Conservation (phyloP, 2,888 invertebrate species). For the Anorthoa munda region DNA sequence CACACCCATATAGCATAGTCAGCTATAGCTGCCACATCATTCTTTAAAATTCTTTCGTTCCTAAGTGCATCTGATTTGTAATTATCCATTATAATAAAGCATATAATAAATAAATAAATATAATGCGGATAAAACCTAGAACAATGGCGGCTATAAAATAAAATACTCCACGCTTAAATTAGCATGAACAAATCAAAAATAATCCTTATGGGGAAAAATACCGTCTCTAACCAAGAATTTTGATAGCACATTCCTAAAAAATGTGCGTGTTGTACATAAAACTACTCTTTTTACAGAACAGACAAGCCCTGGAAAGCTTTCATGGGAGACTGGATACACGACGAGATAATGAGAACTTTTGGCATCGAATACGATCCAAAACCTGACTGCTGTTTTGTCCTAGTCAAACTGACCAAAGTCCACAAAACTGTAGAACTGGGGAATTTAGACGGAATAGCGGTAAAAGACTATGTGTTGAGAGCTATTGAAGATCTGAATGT, state of each 20-base stretch:
- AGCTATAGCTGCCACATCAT: background rate
- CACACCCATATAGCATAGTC: background rate
- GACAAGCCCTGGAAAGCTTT: constrained; percentile 97
- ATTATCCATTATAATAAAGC: no score
- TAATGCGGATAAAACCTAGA: background rate
- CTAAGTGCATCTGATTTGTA: background rate
- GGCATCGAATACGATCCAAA: constrained; percentile 93
- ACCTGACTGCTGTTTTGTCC: constrained; percentile 94
- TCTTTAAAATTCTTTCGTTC: background rate
- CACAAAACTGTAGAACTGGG: constrained; percentile 93
- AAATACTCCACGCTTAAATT: background rate
- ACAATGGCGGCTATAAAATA: background rate
- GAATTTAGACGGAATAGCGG: constrained; percentile 89
- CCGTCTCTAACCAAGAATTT: background rate
- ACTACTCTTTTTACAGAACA: constrained; percentile 76
- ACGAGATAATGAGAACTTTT: constrained; percentile 95
- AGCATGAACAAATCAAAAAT: background rate
- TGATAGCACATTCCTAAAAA: no score
- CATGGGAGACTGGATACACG: constrained; percentile 95
- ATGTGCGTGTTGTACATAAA: no score
- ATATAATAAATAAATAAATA: no score
- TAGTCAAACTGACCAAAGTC: constrained; percentile 92
- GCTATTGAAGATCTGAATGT: constrained; percentile 92
- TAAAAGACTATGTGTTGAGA: constrained; percentile 92
- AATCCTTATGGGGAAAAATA: background rate